Conservation (phyloP, 2,888 invertebrate species). For the Uloborus plumipes region DNA sequence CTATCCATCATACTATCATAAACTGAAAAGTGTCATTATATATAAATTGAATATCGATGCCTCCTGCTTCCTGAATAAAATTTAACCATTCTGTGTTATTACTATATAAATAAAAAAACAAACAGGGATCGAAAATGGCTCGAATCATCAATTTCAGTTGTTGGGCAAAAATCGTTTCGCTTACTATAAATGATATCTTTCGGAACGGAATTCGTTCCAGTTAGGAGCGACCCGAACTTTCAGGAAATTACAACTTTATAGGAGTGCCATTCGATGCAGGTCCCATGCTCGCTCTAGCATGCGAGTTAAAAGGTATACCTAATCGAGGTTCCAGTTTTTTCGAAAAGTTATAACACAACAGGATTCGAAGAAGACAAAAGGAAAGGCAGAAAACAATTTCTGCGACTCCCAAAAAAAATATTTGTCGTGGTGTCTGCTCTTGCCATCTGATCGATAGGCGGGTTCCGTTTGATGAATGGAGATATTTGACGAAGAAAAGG, state of each 20-base stretch:
- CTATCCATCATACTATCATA: too few species aligned
- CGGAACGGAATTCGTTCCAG: background rate
- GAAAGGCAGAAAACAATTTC: slow-evolving; percentile 41
- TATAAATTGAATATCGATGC: too few species aligned
- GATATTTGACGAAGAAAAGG: slow-evolving; percentile 62
- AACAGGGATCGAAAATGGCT: too few species aligned
- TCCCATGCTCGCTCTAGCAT: background rate
- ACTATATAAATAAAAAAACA: too few species aligned
- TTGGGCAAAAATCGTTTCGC: slow-evolving; percentile 1
- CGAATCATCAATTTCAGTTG: slow-evolving; percentile 12
- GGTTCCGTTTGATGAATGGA: slow-evolving; percentile 57
- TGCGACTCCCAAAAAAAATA: slow-evolving; percentile 35
- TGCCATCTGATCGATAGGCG: slow-evolving; percentile 58
- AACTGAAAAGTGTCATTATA: too few species aligned
- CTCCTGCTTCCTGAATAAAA: too few species aligned
- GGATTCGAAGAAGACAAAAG: background rate
- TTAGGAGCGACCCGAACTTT: background rate
- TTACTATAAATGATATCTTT: slow-evolving; percentile 4
- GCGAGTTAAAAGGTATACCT: slow-evolving; percentile 6
- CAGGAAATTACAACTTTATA: background rate
- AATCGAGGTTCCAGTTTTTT: slow-evolving; percentile 37
- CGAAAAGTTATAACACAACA: slow-evolving; percentile 28
- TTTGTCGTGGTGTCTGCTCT: slow-evolving; percentile 47
- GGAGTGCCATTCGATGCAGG: background rate
- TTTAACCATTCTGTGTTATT: too few species aligned